Evolutionary conservation across 1,140 invertebrate species (phyloP).

Genomic region (Drosophila pruinosa): DNA sequence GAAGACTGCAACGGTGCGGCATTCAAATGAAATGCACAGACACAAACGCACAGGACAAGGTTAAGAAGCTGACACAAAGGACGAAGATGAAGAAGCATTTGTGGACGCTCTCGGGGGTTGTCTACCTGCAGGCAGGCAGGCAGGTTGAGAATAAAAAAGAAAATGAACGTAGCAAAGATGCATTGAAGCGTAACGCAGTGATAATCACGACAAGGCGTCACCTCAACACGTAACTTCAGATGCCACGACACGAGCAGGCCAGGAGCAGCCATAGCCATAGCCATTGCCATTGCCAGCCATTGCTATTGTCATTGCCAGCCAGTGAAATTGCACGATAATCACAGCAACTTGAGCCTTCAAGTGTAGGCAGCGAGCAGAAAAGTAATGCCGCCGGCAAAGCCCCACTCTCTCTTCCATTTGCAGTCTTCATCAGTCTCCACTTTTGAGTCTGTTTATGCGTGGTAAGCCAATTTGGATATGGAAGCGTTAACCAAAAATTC

Average conservation of each 20-base stretch:
- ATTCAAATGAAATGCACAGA: constrained; percentile 76
- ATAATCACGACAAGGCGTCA: constrained; percentile 75
- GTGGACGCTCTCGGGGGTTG: constrained; percentile 28
- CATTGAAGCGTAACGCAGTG: constrained; percentile 78
- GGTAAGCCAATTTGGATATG: constrained; percentile 78
- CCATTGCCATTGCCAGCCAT: constrained; percentile 1
- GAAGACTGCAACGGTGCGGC: constrained; percentile 32
- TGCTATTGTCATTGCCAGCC: constrained; percentile 60
- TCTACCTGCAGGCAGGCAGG: constrained; percentile 44
- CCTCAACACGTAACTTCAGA: constrained; percentile 76
- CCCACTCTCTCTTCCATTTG: background rate
- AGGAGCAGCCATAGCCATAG: background rate
- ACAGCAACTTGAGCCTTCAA: constrained; percentile 78
- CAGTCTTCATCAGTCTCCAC: background rate
- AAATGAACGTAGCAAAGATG: constrained; percentile 55
- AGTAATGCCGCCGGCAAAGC: background rate
- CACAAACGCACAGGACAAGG: constrained; percentile 50
- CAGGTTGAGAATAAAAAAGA: background rate
- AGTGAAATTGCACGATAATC: constrained; percentile 76
- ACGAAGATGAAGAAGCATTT: constrained; percentile 33
- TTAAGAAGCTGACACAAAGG: constrained; percentile 58
- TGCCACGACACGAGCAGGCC: constrained; percentile 51
- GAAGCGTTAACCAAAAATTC: constrained; percentile 62
- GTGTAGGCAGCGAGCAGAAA: constrained; percentile 39
- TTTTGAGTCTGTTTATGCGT: constrained; percentile 68